Evolutionary conservation across 2,888 invertebrate species (phyloP).

Genomic region (Eupithecia tripunctaria): DNA sequence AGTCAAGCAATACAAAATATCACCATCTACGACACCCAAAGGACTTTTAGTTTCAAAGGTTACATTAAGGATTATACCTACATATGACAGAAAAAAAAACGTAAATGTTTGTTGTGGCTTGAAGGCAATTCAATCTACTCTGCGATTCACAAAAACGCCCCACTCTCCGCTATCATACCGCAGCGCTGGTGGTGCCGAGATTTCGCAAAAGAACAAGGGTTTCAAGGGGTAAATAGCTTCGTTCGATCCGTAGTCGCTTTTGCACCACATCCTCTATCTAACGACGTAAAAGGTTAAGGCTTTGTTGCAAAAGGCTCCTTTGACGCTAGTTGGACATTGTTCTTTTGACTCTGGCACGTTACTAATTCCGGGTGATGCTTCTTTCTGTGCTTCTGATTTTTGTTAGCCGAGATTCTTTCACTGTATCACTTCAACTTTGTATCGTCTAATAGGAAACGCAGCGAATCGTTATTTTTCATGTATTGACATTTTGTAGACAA

Average conservation of each 20-base stretch:
- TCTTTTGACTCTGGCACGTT: slow-evolving; percentile 62
- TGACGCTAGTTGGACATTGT: slow-evolving; percentile 74
- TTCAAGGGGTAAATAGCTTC: not conserved
- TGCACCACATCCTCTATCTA: slow-evolving; percentile 35
- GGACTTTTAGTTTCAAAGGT: slow-evolving; percentile 3
- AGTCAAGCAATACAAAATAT: slow-evolving; percentile 1
- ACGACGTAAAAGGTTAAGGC: slow-evolving; percentile 58
- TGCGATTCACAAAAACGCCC: not conserved
- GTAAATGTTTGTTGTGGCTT: not conserved
- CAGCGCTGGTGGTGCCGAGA: not conserved
- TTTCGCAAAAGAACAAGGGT: not conserved
- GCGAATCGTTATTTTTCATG: not conserved
- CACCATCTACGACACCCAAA: not conserved
- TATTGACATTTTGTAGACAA: no score
- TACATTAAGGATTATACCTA: not conserved
- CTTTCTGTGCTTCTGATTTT: slow-evolving; percentile 11
- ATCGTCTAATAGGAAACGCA: not conserved
- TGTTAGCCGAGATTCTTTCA: not conserved
- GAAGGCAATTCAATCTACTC: not conserved
- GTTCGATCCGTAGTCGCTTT: slow-evolving; percentile 40
- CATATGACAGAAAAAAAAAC: not conserved
- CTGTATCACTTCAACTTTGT: not conserved
- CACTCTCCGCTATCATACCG: no score
- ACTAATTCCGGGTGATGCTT: slow-evolving; percentile 40
- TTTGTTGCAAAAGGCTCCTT: slow-evolving; percentile 72